Percentiles rank a stretch among this genome's conserved stretches.
Evolutionary conservation across 30 jellyfish, hydroid and myxozoan genomes (phyloP).

Genomic region (Haliclystus octoradiatus): DNA sequence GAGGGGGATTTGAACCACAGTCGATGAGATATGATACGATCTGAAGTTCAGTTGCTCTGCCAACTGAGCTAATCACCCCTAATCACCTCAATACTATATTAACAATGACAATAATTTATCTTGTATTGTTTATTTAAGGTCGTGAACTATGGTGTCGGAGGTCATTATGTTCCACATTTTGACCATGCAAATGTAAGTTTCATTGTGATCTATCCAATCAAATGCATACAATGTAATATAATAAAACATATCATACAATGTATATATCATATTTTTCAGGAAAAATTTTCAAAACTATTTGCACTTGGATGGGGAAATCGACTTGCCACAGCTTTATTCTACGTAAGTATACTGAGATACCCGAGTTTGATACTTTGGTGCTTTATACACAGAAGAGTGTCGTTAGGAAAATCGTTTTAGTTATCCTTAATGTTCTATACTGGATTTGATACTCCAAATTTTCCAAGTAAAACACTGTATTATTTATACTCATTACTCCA

Average conservation of each 20-base stretch:
- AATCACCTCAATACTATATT: no score
- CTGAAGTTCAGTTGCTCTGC: no score
- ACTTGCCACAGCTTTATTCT: constrained; percentile 47
- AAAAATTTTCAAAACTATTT: constrained; percentile 12
- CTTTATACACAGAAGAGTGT: not conserved
- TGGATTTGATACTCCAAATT: no score
- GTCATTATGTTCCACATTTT: constrained; percentile 84
- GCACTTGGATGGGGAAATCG: constrained; percentile 63
- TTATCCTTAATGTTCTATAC: no score
- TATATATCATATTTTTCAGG: constrained; percentile 5
- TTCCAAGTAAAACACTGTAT: no score
- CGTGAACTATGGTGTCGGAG: constrained; percentile 83
- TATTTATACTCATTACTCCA: no score
- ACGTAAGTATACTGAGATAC: constrained; percentile 26
- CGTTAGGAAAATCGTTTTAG: no score
- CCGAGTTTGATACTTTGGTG: not conserved
- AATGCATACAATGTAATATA: not conserved
- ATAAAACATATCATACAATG: not conserved
- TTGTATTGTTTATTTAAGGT: constrained; percentile 7
- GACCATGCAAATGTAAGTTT: constrained; percentile 61
- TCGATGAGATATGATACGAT: no score
- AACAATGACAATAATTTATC: no score
- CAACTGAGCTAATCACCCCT: no score
- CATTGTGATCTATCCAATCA: not conserved
- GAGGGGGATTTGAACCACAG: no score